These are phyloP conservation scores for Rhagophthalmus giganteus DNA, from an alignment of 2,888 invertebrate genomes.

Conservation along the genomic window DNA sequence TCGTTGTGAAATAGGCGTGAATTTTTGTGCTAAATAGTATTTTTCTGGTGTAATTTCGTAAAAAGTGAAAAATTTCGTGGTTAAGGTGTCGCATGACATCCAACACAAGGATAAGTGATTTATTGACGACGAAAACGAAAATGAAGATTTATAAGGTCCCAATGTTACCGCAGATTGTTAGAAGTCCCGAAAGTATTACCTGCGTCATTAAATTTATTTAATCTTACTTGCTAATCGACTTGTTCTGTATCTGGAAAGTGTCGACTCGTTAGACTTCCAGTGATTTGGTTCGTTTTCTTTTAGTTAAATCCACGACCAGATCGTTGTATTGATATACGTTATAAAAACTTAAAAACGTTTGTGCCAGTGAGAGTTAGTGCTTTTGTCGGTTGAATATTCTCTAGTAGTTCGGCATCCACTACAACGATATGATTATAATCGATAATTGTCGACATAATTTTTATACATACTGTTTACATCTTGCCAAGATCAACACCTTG, in stretches of 20 bases:
- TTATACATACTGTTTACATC: constrained; percentile 20
- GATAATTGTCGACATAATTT: constrained; percentile 21
- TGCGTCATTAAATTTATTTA: constrained; percentile 19
- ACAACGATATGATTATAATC: constrained; percentile 29
- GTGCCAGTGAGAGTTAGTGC: too few species aligned
- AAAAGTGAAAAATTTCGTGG: background rate
- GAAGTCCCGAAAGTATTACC: constrained; percentile 49
- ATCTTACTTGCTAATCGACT: constrained; percentile 2
- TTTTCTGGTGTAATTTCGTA: background rate
- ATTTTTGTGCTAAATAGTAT: background rate
- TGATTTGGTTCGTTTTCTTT: too few species aligned
- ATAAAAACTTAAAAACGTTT: too few species aligned
- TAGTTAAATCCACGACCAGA: too few species aligned
- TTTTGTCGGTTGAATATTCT: background rate
- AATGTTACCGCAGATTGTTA: constrained; percentile 51
- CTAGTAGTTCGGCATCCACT: background rate
- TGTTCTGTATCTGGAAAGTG: background rate
- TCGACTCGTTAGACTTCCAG: constrained; percentile 9
- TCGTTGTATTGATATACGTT: too few species aligned
- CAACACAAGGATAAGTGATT: constrained; percentile 1
- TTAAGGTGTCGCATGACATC: constrained; percentile 24
- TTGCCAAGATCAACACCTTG: constrained; percentile 45
- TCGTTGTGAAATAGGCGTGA: too few species aligned
- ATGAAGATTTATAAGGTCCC: constrained; percentile 54
- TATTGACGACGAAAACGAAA: constrained; percentile 35